Evolutionary conservation across 2,888 invertebrate species (phyloP), one percentile per base, ranked within the genome.

Genomic region (Neoaliturus tenellus): DNA sequence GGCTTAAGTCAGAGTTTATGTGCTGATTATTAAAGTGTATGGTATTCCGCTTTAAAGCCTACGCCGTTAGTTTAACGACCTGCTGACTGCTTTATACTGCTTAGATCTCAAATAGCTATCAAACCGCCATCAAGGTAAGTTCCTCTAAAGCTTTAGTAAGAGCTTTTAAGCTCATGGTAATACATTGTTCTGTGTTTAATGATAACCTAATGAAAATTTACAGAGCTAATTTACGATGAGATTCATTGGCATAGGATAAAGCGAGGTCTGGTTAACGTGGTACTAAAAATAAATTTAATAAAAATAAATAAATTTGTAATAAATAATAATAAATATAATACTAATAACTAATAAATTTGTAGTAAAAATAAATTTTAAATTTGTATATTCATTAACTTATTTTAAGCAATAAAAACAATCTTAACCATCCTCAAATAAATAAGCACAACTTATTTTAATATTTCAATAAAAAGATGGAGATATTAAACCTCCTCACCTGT

Each of bases 101-200:
- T 62, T 28, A 31, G 28, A 31, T 62, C 62, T 62, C 28, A 62
- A 62, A 62, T 62, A 62, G 17, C 62, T 31, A 62, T 62, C 28
- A 62, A 62, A 25, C 28, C 31, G 10, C 31, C 62, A 62, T 62
- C 31, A 62, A 62, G 28, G 62, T 62, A 55, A 55, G 55, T 55
- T 14, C 14, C 62, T 12, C 62, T 62, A 28, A 62, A 62, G 14
- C 62, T 62, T 3, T 62, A 3, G 4, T 14, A 20, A 25, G 5
- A 17, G 28, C 20, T 14, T 62, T 62, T 28, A 20, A 28, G 23
- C 51, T 10, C 3, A 20, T 6, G 23, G 6, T 44, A 2, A n/a
- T 6, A 44, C 44, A 2, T 44, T 44, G 2, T 44, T n/a, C n/a
- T n/a, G n/a, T n/a, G n/a, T n/a, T n/a, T n/a, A n/a, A n/a, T n/a